Conservation (phyloP, 2,888 invertebrate species). For the Meta bourneti region DNA sequence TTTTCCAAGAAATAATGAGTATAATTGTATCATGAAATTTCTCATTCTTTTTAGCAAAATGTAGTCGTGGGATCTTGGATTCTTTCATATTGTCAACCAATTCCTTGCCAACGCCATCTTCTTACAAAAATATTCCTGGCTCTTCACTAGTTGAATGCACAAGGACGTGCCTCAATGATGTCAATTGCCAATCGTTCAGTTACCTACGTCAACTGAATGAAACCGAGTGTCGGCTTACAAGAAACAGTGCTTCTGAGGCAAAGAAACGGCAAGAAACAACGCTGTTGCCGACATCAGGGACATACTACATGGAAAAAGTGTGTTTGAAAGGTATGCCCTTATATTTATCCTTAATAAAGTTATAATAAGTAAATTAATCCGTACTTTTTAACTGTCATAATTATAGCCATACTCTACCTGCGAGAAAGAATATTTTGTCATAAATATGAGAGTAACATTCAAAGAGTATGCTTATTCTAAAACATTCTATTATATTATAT, state of each 20-base stretch:
- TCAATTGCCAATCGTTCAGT: slow-evolving; percentile 67
- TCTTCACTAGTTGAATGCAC: slow-evolving; percentile 69
- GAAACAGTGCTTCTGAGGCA: neutral
- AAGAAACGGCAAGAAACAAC: slow-evolving; percentile 43
- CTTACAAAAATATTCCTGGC: slow-evolving; percentile 48
- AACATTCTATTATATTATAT: too few species aligned
- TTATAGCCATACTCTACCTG: too few species aligned
- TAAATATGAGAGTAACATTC: too few species aligned
- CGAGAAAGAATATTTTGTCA: too few species aligned
- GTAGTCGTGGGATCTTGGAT: slow-evolving; percentile 53
- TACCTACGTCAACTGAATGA: slow-evolving; percentile 55
- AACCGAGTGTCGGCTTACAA: slow-evolving; percentile 59
- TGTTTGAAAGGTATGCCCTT: slow-evolving; percentile 69
- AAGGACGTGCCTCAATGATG: slow-evolving; percentile 64
- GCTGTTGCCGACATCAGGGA: slow-evolving; percentile 39
- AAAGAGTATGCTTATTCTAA: too few species aligned
- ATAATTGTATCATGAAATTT: neutral
- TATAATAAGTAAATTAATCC: too few species aligned
- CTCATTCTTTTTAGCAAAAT: slow-evolving; percentile 53
- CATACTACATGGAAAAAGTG: slow-evolving; percentile 73
- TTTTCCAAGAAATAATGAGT: too few species aligned
- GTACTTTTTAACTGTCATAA: too few species aligned
- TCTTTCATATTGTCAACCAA: slow-evolving; percentile 72
- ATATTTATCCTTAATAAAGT: neutral
- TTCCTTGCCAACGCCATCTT: slow-evolving; percentile 23